Conservation (phyloP, 35 echinoderm and acorn worm genomes). For the Eucidaris tribuloides region DNA sequence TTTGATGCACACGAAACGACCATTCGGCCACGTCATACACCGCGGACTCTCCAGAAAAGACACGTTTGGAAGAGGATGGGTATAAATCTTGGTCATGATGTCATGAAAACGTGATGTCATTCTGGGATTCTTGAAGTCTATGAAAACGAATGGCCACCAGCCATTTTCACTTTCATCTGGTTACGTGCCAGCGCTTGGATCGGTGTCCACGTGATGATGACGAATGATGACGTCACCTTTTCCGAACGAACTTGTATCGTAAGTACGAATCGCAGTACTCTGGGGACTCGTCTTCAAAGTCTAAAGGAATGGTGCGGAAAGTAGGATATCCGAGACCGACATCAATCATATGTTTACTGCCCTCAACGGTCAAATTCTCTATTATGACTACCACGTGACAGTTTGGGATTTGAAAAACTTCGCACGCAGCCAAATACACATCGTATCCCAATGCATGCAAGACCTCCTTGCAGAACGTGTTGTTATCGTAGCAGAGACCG, state of each 20-base stretch:
- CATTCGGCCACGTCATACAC: slow-evolving; percentile 2
- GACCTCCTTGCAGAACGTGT: slow-evolving; percentile 32
- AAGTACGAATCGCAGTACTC: slow-evolving; percentile 39
- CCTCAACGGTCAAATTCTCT: slow-evolving; percentile 13
- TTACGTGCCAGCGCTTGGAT: background rate
- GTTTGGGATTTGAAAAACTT: slow-evolving; percentile 1
- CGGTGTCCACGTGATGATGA: background rate
- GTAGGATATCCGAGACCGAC: slow-evolving; percentile 67
- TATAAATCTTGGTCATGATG: background rate
- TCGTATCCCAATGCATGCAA: slow-evolving; percentile 43
- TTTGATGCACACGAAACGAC: slow-evolving; percentile 7
- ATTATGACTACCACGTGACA: slow-evolving; percentile 37
- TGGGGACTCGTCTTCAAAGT: slow-evolving; percentile 56
- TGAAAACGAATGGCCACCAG: background rate
- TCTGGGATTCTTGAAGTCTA: background rate
- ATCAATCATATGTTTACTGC: slow-evolving; percentile 56
- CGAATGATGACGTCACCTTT: slow-evolving; percentile 27
- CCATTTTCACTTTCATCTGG: background rate
- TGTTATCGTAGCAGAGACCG: slow-evolving; percentile 51
- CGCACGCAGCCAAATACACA: slow-evolving; percentile 21
- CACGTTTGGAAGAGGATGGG: background rate
- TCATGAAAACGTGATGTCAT: background rate
- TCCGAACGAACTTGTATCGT: slow-evolving; percentile 46
- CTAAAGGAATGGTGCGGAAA: slow-evolving; percentile 44
- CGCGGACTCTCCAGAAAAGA: background rate